Evolutionary conservation across 1,140 invertebrate species (phyloP), one percentile per base, ranked within the genome.

Genomic region (Diachasmimorpha longicaudata): DNA sequence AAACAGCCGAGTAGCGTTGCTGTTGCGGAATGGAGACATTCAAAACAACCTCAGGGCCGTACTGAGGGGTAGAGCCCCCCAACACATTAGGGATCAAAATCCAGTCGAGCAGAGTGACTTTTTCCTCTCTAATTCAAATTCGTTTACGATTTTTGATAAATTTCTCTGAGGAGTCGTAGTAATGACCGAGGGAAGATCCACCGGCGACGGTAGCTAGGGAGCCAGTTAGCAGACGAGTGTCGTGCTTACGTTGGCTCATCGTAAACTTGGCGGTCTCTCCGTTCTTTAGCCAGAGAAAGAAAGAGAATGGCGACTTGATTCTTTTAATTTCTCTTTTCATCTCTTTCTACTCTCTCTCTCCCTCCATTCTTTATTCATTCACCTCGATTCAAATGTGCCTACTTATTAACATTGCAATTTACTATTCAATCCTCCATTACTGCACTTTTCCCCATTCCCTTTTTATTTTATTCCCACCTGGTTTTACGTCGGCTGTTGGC

Each of bases 191-290:
- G 9, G 37, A 52, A 13, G 14, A 14, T 4, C 66, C 55, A 39
- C 16, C 42, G 23, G 73, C 76, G 78, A 71, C 82, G 80, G 85
- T 85, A 87, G 85, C 85, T 85, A 81, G 31, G 31, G 31, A 31
- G 81, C 81, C 80, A 85, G 84, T 86, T 86, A 85, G 81, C 82
- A 77, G 79, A 70, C 78, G 76, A 81, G 81, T 81, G 84, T 85
- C 81, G 82, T 82, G 81, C 84, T 85, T 84, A 77, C 82, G 79
- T 80, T 82, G 81, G 79, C 81, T 85, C 81, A 78, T 84, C 84
- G 84, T 84, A 85, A 87, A 86, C 81, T 80, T 82, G 82, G 79
- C 79, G 77, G 23, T 63, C 58, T 63, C 19, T 23, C 31, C 23
- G 58, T 63, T 19, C 23, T 14, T 63, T 31, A 3, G 11, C 21